These are phyloP conservation scores for Datnioides undecimradiatus DNA, from an alignment of 2,113 vertebrate species.

Conservation along the genomic window DNA sequence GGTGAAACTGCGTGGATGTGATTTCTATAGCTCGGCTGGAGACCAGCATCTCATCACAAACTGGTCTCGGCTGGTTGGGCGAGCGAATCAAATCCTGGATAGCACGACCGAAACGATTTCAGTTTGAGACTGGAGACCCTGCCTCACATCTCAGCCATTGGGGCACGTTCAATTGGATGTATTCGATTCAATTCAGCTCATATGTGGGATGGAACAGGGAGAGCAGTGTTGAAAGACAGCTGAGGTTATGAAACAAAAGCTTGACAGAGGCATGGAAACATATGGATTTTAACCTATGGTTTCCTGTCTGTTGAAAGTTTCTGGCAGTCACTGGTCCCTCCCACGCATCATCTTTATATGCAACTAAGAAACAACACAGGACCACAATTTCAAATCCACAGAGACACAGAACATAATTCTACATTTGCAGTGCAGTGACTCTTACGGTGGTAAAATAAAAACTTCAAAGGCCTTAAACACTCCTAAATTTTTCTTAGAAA, in stretches of 20 bases:
- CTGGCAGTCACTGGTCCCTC: background rate
- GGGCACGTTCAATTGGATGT: constrained; percentile 67
- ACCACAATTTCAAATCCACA: background rate
- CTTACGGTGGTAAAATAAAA: background rate
- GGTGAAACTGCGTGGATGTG: constrained; percentile 75
- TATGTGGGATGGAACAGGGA: constrained; percentile 29
- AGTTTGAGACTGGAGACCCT: constrained; percentile 57
- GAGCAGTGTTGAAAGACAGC: constrained; percentile 14
- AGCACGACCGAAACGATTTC: constrained; percentile 73
- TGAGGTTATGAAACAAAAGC: constrained; percentile 37
- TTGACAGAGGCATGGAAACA: background rate
- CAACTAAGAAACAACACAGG: background rate
- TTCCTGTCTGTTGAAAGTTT: background rate
- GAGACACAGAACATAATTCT: background rate
- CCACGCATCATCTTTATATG: background rate
- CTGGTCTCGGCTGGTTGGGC: constrained; percentile 74
- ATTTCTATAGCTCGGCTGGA: constrained; percentile 79
- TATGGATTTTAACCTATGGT: constrained; percentile 7
- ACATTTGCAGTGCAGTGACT: background rate
- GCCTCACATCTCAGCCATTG: constrained; percentile 59
- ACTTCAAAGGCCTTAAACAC: background rate
- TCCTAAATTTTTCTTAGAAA: too few relatives aligned
- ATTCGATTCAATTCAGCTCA: constrained; percentile 68
- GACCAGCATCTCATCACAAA: constrained; percentile 78
- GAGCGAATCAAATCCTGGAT: constrained; percentile 74